Conservation (phyloP, 53 echinoderm and acorn worm genomes). For the Crossaster papposus region DNA sequence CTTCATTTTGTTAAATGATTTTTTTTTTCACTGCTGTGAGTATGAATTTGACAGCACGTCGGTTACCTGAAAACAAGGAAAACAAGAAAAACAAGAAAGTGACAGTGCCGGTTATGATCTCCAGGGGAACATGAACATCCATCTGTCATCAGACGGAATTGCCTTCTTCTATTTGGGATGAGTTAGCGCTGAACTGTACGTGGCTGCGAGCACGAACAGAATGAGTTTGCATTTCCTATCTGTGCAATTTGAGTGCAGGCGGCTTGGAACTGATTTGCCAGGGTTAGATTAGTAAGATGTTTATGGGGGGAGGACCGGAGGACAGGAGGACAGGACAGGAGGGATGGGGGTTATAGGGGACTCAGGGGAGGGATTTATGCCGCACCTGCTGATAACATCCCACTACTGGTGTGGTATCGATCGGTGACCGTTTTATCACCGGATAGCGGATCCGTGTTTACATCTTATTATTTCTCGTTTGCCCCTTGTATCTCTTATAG, state of each 20-base stretch:
- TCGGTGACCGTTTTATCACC: not conserved
- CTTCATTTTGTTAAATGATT: no score
- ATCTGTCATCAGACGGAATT: not conserved
- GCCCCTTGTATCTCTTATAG: not conserved
- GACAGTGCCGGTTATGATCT: not conserved
- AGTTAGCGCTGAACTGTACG: not conserved
- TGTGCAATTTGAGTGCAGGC: not conserved
- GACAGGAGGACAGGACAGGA: not conserved
- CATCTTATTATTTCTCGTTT: not conserved
- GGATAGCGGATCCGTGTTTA: not conserved
- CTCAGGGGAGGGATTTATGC: not conserved
- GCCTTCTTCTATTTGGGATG: not conserved
- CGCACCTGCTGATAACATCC: slow-evolving; percentile 1
- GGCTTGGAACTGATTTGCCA: not conserved
- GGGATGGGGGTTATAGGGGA: not conserved
- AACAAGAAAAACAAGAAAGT: not conserved
- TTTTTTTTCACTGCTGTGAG: no score
- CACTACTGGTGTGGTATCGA: not conserved
- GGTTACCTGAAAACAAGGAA: no score
- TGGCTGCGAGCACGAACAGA: not conserved
- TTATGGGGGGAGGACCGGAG: no score
- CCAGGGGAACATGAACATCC: not conserved
- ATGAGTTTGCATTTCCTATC: slow-evolving; percentile 9
- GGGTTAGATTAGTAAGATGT: not conserved
- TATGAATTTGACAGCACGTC: no score